A percentile compares a stretch with the other conserved stretches of the same genome.
phyloP scores from a whole-genome alignment of 2,888 invertebrate genomes.

The Stenurella melanura region DNA sequence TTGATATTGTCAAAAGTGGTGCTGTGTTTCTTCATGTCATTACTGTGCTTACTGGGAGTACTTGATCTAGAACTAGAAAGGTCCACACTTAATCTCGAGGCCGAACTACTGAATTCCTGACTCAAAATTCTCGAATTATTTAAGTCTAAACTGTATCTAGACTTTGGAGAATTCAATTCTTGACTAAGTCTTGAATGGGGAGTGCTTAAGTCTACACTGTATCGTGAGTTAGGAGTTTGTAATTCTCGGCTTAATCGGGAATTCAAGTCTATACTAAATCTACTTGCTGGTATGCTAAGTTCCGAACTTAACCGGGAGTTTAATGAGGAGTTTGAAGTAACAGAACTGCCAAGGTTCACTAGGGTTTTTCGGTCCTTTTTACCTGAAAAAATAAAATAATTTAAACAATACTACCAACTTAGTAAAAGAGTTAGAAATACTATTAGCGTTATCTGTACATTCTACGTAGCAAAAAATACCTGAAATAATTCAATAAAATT shows the following conservation, averaged over 20 bases:
- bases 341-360: constrained; percentile 76
- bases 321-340: constrained; percentile 76
- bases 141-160: constrained; percentile 78
- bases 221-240: constrained; percentile 79
- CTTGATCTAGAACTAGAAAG: constrained; percentile 69
- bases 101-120: constrained; percentile 69
- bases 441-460: too few relatives aligned
- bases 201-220: constrained; percentile 81
- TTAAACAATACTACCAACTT: neutral
- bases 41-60: constrained; percentile 75
- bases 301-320: constrained; percentile 80
- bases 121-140: constrained; percentile 73
- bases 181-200: constrained; percentile 76
- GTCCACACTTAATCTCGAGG: constrained; percentile 68
- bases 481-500: neutral
- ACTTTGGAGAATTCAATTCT: constrained; percentile 78
- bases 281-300: constrained; percentile 77
- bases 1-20: constrained; percentile 87
- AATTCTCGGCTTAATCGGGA: constrained; percentile 73
- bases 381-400: constrained; percentile 39
- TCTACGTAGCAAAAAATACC: too few relatives aligned
- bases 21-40: constrained; percentile 83
- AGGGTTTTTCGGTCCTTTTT: constrained; percentile 81
- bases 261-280: constrained; percentile 76
- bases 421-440: neutral